A percentile compares a stretch with the other conserved stretches of the same genome.
Evolutionary conservation across 2,113 vertebrate species (phyloP).

Genomic region (Anguilla japonica): DNA sequence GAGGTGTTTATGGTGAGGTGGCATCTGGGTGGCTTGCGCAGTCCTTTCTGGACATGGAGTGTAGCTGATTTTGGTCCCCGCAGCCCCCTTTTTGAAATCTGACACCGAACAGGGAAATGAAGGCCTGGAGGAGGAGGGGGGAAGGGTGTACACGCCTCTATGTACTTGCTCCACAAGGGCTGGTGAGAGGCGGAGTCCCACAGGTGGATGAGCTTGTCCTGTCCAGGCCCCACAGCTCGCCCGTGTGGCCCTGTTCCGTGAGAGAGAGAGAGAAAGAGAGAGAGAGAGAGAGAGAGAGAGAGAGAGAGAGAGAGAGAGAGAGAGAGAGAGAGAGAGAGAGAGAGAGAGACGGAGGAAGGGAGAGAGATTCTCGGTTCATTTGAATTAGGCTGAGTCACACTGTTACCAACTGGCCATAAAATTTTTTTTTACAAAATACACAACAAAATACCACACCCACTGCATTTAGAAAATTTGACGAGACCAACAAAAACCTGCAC

Average conservation of each 20-base stretch:
- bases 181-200: conserved; percentile 81
- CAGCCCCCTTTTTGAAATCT: not conserved
- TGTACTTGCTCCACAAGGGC: conserved; percentile 82
- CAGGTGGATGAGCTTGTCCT: conserved; percentile 82
- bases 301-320: too few relatives aligned
- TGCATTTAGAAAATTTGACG: too few relatives aligned
- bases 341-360: too few relatives aligned
- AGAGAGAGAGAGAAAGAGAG: not conserved
- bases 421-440: too few relatives aligned
- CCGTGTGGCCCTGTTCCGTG: conserved; percentile 78
- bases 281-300: too few relatives aligned
- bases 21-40: not conserved
- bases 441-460: too few relatives aligned
- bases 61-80: not conserved
- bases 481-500: too few relatives aligned
- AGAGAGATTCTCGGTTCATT: too few relatives aligned
- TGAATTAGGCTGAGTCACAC: too few relatives aligned
- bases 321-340: too few relatives aligned
- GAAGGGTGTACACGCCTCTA: conserved; percentile 67
- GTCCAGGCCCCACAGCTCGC: conserved; percentile 90
- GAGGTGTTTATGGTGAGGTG: not conserved
- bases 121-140: not conserved
- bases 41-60: not conserved
- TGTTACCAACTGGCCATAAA: too few relatives aligned
- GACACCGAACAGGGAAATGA: not conserved